Evolutionary conservation across 1,140 invertebrate species (phyloP), one percentile per base, ranked within the genome.

Genomic region (Chrysoperla carnea): DNA sequence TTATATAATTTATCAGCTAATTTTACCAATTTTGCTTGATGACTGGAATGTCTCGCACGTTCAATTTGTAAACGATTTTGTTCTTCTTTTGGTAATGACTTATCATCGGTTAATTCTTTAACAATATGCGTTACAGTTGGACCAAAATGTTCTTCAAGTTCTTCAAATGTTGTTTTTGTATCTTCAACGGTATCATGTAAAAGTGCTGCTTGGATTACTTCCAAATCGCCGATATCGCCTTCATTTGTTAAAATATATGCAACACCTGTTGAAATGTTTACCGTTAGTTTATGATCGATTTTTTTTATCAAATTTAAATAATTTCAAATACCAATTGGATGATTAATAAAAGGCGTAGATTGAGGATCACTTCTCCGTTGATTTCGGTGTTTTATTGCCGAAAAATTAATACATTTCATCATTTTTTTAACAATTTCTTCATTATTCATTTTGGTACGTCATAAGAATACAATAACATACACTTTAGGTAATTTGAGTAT

Each of bases 131-230:
- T 52, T 23, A 86, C 69, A 51, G 69, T 65, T 11, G 14, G 11
- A 7, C 82, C 81, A 65, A 88, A 88, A 9, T 69, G 46, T 37
- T 56, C 27, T 50, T 74, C 65, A 35, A 88, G 68, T 60, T 88
- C 84, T 39, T 75, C 73, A 50, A 80, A 68, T 1, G 77, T 81
- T 6, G 83, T 81, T 29, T 84, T 70, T 15, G 84, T 89, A 51
- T 89, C 85, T 63, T 90, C 85, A 6, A 89, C 80, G 1, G 81
- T 85, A 52, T 89, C 86, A 56, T 90, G 85, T 1, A 89, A 62
- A 27, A 87, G 48, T 1, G 85, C 85, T 13, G 81, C 78, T 54
- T 76, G 66, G 6, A 86, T 62, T 4, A 80, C 69, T 36, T 57
- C 54, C 23, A 72, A 51, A 60, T 87, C 79, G 17, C 59, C 59